Conservation (phyloP, 2,888 invertebrate genomes). For the Sipha maydis region DNA sequence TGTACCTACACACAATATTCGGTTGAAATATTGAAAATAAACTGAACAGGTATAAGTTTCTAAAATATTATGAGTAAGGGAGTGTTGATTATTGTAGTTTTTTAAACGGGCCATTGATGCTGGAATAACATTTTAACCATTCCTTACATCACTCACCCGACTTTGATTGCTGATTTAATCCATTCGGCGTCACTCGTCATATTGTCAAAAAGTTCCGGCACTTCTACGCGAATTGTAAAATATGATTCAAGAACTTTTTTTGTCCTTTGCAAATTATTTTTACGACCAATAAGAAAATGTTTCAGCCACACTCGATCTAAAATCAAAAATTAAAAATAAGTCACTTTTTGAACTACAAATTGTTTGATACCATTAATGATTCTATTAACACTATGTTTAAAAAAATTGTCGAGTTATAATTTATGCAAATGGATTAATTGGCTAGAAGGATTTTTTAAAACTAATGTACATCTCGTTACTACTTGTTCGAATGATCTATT, state of each 20-base stretch:
- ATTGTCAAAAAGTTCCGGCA: constrained; percentile 36
- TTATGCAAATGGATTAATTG: too few species aligned
- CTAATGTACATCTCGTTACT: too few species aligned
- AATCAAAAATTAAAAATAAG: neutral
- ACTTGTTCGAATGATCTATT: too few species aligned
- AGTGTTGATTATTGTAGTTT: too few species aligned
- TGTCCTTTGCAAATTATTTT: constrained; percentile 51
- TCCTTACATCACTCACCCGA: constrained; percentile 27
- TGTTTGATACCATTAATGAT: too few species aligned
- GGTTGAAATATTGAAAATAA: too few species aligned
- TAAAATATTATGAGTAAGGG: neutral
- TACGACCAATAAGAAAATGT: constrained; percentile 49
- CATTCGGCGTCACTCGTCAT: constrained; percentile 43
- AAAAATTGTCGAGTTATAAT: too few species aligned
- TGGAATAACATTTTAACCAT: neutral
- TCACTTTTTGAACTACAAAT: too few species aligned
- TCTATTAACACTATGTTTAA: too few species aligned
- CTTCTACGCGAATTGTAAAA: constrained; percentile 32
- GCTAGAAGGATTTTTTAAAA: too few species aligned
- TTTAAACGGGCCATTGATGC: neutral
- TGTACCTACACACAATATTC: too few species aligned
- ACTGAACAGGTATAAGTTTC: too few species aligned
- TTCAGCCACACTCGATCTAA: constrained; percentile 46
- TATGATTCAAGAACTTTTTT: constrained; percentile 46
- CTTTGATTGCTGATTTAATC: constrained; percentile 23